Conservation (phyloP, 2,113 vertebrate genomes). For the Glareola pratincola region DNA sequence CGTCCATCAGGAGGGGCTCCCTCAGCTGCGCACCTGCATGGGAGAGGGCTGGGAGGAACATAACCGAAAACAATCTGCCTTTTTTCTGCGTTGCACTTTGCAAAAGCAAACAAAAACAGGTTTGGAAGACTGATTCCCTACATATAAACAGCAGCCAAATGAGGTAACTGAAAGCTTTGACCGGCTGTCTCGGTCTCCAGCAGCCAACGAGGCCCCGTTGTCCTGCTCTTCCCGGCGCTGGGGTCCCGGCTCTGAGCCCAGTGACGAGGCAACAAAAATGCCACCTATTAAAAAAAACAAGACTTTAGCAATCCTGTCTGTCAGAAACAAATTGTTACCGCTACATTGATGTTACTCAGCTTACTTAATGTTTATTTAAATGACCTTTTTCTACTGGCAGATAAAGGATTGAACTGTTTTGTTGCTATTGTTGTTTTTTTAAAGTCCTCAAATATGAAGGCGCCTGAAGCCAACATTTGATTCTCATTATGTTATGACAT, state of each 20-base stretch:
- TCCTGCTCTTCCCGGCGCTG: background rate
- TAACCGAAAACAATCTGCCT: rapidly evolving
- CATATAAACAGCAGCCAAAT: rapidly evolving
- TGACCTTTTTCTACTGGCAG: slow-evolving; percentile 9
- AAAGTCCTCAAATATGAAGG: slow-evolving; percentile 27
- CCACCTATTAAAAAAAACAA: background rate
- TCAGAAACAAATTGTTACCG: background rate
- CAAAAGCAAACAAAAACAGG: rapidly evolving
- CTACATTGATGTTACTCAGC: background rate
- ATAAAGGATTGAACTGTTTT: slow-evolving; percentile 30
- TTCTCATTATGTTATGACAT: slow-evolving; percentile 64
- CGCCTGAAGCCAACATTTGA: slow-evolving; percentile 46
- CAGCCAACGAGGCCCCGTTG: background rate
- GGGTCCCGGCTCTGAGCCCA: background rate
- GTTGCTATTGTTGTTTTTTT: slow-evolving; percentile 40
- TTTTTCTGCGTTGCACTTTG: rapidly evolving
- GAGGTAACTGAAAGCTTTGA: rapidly evolving
- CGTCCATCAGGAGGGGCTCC: background rate
- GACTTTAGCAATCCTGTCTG: background rate
- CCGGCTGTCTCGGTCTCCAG: rapidly evolving
- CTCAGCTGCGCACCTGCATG: rapidly evolving
- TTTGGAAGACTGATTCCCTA: background rate
- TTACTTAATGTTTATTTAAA: slow-evolving; percentile 47
- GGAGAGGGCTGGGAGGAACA: background rate
- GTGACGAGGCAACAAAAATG: background rate